Evolutionary conservation across 2,888 invertebrate species (phyloP).

Genomic region (Ochropleura plecta): DNA sequence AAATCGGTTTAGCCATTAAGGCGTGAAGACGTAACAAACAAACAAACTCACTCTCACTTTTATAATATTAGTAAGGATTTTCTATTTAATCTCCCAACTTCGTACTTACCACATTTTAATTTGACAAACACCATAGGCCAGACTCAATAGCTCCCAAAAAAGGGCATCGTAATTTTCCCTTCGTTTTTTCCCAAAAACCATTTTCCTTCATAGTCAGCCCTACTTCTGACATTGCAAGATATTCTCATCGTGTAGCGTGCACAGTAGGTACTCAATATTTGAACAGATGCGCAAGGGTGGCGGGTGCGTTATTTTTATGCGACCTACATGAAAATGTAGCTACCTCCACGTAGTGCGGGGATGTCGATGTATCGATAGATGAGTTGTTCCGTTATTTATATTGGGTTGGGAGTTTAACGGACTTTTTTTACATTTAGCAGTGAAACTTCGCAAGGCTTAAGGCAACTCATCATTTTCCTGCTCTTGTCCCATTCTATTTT

Average conservation of each 20-base stretch:
- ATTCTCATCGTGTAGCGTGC: slow-evolving; percentile 57
- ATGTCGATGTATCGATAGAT: slow-evolving; percentile 51
- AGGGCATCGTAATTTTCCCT: not conserved
- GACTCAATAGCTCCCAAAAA: not conserved
- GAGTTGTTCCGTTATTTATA: no score
- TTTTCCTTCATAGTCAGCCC: slow-evolving; percentile 47
- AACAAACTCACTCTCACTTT: no score
- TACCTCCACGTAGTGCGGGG: slow-evolving; percentile 74
- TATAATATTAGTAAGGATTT: no score
- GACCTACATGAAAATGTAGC: slow-evolving; percentile 87
- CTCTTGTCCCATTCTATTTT: no score
- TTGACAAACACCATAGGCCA: slow-evolving; percentile 2
- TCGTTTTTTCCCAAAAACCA: not conserved
- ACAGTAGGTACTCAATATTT: slow-evolving; percentile 84
- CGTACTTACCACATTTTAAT: not conserved
- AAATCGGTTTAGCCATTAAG: no score
- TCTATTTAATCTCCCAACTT: not conserved
- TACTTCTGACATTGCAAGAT: slow-evolving; percentile 51
- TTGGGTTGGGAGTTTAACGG: no score
- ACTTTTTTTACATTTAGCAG: no score
- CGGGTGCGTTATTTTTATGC: slow-evolving; percentile 89
- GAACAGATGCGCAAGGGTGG: slow-evolving; percentile 86
- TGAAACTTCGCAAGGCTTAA: no score
- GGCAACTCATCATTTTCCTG: no score
- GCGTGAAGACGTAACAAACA: no score